Base-by-base conservation (phyloP, 2,888 invertebrate genomes). In the Agrotis clavis region DNA sequence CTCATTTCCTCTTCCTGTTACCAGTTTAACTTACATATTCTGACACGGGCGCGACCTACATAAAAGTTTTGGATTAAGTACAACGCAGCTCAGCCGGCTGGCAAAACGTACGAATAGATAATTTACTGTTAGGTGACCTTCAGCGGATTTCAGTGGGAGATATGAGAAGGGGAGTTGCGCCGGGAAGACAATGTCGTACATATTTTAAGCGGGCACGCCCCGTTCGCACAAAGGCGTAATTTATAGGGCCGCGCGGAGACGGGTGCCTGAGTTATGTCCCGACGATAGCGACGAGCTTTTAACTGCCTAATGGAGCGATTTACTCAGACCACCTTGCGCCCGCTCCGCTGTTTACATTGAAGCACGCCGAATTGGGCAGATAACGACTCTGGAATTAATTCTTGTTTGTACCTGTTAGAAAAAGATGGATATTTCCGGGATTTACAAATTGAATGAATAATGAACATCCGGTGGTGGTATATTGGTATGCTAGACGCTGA, bases 261-360 rank as follows among this genome's bases (percentile, higher is more conserved):
- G 95, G 95, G 92, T 87, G 95, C 87, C 92, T 95, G 96, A 96
- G 94, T 96, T 95, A 96, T 96, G 94, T 94, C 90, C 92, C 92
- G 91, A 92, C 94, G 96, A 96, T 96, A 95, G 95, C 95, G 94
- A 95, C 94, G 96, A 95, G 96, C 96, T 96, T 96, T 96, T 96
- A 96, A 96, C 96, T 96, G 95, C 94, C 94, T 95, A 96, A 95
- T 96, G 95, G 95, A 94, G 95, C 95, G 96, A 96, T 96, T 96
- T 95, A 95, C 94, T 94, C 91, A 91, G 90, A 93, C 94, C 94
- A 94, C 94, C 95, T 95, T 94, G 92, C 90, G 92, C 92, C 92
- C 92, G 91, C 91, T 92, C 85, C 89, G 87, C 90, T 92, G 93
- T 93, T 94, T 93, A 93, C 92, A 89, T 89, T 87, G 88, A 87